These are phyloP conservation scores for Brachionus sp. DNA, from an alignment of 1,140 invertebrate species.

Conservation along the genomic window DNA sequence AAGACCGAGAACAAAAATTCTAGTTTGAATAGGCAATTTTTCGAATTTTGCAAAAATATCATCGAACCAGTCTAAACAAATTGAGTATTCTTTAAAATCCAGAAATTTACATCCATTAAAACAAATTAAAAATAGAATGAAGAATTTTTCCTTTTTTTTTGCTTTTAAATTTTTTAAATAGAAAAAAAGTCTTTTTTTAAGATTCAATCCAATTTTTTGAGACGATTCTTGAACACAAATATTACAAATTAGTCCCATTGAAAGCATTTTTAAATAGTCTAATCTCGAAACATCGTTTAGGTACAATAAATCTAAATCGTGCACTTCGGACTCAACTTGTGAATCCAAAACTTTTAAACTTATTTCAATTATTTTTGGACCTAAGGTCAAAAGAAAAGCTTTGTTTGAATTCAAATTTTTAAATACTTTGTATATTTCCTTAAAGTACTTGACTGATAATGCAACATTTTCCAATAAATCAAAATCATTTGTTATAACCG, in stretches of 20 bases:
- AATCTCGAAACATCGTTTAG: background rate
- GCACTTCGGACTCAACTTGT: background rate
- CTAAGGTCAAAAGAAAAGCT: background rate
- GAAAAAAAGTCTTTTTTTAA: background rate
- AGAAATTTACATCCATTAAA: background rate
- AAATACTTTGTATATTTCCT: background rate
- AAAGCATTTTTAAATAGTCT: background rate
- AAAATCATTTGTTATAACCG: background rate
- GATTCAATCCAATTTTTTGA: background rate
- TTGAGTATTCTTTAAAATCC: background rate
- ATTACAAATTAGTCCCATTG: background rate
- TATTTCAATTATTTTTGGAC: background rate
- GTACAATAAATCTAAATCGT: background rate
- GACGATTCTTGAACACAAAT: background rate
- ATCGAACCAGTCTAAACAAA: background rate
- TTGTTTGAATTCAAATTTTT: background rate
- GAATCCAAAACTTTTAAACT: constrained; percentile 2
- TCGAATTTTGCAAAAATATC: background rate
- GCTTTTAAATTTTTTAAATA: background rate
- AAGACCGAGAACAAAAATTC: background rate
- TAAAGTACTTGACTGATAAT: background rate
- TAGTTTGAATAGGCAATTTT: background rate
- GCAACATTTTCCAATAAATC: background rate
- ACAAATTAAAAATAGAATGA: background rate
- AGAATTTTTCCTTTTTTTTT: background rate